Evolutionary conservation across 64 coral and sea anemone genomes (phyloP).

Genomic region (Porites australiensis): DNA sequence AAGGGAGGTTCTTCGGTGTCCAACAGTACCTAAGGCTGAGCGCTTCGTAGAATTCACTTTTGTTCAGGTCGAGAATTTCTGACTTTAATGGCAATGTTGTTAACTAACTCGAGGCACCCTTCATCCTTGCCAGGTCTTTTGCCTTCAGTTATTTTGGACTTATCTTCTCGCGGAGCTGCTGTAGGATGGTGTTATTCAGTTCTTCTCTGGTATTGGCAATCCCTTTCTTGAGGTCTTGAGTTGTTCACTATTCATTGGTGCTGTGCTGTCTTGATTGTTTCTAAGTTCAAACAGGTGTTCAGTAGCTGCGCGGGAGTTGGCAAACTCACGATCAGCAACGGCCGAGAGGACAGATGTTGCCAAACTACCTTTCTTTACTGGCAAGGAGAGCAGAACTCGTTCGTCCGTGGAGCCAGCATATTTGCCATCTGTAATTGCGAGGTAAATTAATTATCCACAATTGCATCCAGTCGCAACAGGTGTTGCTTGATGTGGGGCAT

Average conservation of each 20-base stretch:
- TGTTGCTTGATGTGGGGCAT: conserved; percentile 75
- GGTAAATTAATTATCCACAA: too few species aligned
- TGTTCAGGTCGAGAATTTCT: conserved; percentile 71
- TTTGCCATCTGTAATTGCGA: conserved; percentile 27
- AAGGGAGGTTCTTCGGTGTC: conserved; percentile 58
- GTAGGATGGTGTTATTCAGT: too few species aligned
- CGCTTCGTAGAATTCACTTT: conserved; percentile 68
- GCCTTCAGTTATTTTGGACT: conserved; percentile 22
- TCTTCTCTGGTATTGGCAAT: too few species aligned
- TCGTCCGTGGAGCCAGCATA: conserved; percentile 51
- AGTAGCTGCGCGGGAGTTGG: conserved; percentile 55
- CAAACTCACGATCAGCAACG: conserved; percentile 50
- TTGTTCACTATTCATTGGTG: conserved; percentile 46
- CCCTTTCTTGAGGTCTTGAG: background rate
- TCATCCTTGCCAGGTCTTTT: conserved; percentile 61
- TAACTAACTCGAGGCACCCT: conserved; percentile 33
- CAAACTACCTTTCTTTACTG: conserved; percentile 70
- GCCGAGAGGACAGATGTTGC: conserved; percentile 57
- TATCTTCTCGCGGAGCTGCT: background rate
- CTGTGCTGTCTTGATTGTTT: conserved; percentile 62
- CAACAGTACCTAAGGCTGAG: conserved; percentile 68
- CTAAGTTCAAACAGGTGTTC: conserved; percentile 54
- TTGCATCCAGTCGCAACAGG: conserved; percentile 35
- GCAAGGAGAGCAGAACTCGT: conserved; percentile 73
- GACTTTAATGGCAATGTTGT: conserved; percentile 10